These are phyloP conservation scores for Harpagoxenus sublaevis DNA, from an alignment of 2,888 invertebrate genomes.

Conservation along the genomic window DNA sequence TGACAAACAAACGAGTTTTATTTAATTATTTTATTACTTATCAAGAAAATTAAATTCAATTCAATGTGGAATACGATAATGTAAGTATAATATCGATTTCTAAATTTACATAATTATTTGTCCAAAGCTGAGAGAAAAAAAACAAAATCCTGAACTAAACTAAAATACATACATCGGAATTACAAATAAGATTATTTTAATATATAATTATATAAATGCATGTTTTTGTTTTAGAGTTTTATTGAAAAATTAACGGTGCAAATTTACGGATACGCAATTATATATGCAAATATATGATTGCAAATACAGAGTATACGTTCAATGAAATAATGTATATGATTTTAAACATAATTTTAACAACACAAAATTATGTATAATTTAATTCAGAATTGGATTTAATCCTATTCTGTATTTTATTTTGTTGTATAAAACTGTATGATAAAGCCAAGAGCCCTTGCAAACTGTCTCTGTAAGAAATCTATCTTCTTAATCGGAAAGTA, in stretches of 20 bases:
- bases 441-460: constrained; percentile 61
- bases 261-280: background rate
- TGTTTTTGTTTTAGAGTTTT: background rate
- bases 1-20: background rate
- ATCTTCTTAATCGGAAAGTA: constrained; percentile 72
- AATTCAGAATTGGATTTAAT: background rate
- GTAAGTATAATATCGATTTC: constrained; percentile 6
- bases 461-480: constrained; percentile 60
- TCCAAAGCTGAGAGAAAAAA: background rate
- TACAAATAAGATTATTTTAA: background rate
- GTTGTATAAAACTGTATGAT: background rate
- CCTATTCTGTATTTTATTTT: background rate
- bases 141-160: background rate
- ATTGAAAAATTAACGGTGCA: background rate
- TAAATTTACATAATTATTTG: constrained; percentile 29
- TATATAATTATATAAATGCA: background rate
- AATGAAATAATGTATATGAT: background rate
- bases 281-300: background rate
- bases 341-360: background rate
- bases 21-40: constrained; percentile 19
- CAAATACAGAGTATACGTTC: background rate
- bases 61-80: constrained; percentile 17
- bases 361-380: background rate
- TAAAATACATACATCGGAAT: background rate
- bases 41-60: constrained; percentile 5